These are phyloP conservation scores for Sparidentex hasta DNA, from an alignment of 2,797 vertebrate species.

Conservation along the genomic window DNA sequence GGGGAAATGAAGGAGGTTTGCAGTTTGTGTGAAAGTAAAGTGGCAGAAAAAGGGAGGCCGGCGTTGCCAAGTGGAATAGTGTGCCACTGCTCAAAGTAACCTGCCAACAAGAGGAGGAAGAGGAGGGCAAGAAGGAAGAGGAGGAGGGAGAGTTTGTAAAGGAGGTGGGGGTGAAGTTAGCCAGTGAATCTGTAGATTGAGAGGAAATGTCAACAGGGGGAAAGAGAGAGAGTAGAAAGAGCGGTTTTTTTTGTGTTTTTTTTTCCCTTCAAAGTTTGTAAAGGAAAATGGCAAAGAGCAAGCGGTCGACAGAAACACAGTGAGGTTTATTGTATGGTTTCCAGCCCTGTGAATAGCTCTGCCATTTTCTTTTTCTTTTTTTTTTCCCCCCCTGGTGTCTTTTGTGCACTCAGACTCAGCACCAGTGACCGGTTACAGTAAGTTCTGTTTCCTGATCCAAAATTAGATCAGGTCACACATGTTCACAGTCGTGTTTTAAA, in stretches of 20 bases:
- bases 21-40: constrained; percentile 37
- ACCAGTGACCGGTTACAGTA: constrained; percentile 8
- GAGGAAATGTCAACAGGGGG: constrained; percentile 66
- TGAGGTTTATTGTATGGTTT: constrained; percentile 56
- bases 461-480: constrained; percentile 1
- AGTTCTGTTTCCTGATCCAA: constrained; percentile 28
- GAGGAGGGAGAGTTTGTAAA: constrained; percentile 27
- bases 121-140: constrained; percentile 12
- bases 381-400: constrained; percentile 15
- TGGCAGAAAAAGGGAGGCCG: constrained; percentile 37
- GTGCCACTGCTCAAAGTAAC: constrained; percentile 44
- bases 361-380: constrained; percentile 46
- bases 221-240: constrained; percentile 42
- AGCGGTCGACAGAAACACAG: constrained; percentile 41
- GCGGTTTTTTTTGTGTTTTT: not conserved
- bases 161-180: constrained; percentile 12
- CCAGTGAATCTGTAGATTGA: constrained; percentile 45
- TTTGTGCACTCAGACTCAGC: constrained; percentile 45
- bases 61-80: constrained; percentile 61
- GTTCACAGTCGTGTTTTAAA: not conserved
- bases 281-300: constrained; percentile 63
- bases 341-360: constrained; percentile 50
- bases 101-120: constrained; percentile 51
- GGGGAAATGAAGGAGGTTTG: constrained; percentile 45
- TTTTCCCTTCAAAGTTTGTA: constrained; percentile 40